Evolutionary conservation across 2,113 vertebrate genomes (phyloP).

Genomic region (Colinus virginianus): DNA sequence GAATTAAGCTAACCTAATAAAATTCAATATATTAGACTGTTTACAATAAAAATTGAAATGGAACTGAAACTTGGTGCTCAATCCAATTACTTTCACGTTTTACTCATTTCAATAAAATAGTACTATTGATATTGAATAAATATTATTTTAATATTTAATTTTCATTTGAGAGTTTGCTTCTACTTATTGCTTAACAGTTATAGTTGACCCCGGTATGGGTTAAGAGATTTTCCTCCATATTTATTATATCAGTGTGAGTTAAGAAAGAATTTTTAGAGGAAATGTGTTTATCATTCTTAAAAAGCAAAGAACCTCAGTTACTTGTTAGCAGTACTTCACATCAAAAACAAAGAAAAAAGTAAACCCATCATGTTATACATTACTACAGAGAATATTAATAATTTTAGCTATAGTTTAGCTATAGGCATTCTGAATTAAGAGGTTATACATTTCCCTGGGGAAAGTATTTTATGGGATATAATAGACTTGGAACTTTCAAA

Average conservation of each 20-base stretch:
- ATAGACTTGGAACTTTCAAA: slow-evolving; percentile 18
- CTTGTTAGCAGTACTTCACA: background rate
- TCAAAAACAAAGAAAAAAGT: background rate
- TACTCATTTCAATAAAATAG: background rate
- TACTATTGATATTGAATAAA: background rate
- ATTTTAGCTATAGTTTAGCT: slow-evolving; percentile 22
- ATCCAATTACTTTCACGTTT: background rate
- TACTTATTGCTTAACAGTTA: background rate
- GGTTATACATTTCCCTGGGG: background rate
- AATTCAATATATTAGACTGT: background rate
- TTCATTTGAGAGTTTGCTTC: background rate
- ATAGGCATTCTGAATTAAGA: background rate
- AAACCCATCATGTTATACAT: background rate
- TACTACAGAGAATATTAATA: background rate
- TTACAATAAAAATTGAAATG: background rate
- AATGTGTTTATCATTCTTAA: background rate
- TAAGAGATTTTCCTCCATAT: background rate
- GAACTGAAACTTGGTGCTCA: background rate
- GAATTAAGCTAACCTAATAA: background rate
- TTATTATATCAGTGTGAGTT: background rate
- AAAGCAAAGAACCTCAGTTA: background rate
- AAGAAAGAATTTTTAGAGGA: background rate
- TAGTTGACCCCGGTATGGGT: background rate
- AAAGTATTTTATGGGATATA: slow-evolving; percentile 20
- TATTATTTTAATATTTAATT: background rate